Percentiles rank a stretch among this genome's conserved stretches.
These are phyloP conservation scores for Allolobophora icterica DNA, from an alignment of 2,888 invertebrate species.

Conservation along the genomic window DNA sequence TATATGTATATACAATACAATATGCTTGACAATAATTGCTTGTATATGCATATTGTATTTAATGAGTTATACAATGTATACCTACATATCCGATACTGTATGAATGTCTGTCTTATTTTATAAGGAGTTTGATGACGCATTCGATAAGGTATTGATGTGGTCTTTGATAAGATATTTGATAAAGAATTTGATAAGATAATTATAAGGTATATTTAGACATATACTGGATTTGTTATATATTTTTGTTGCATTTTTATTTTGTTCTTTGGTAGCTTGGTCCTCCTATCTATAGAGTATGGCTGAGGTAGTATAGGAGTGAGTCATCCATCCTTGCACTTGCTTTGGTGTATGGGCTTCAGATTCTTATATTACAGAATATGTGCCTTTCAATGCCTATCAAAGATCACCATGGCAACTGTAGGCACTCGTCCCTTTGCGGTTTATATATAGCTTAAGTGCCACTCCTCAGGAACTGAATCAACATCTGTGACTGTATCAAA, in stretches of 20 bases:
- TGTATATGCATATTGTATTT: constrained; percentile 1
- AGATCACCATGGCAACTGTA: background rate
- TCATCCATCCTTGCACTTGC: background rate
- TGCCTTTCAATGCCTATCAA: background rate
- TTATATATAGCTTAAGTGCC: background rate
- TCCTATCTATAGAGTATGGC: background rate
- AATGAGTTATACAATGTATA: background rate
- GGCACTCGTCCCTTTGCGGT: background rate
- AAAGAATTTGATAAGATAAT: background rate
- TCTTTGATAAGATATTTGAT: too few species aligned
- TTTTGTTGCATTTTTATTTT: background rate
- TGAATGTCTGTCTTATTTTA: too few species aligned
- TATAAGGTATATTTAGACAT: background rate
- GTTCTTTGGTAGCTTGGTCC: background rate
- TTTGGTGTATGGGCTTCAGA: background rate
- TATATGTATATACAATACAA: background rate
- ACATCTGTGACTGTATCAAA: background rate
- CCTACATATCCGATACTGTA: too few species aligned
- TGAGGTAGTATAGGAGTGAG: too few species aligned
- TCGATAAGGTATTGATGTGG: background rate
- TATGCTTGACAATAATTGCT: too few species aligned
- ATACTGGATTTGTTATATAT: background rate
- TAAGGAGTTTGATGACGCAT: background rate
- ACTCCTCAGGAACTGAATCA: background rate
- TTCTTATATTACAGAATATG: background rate